phyloP scores from a whole-genome alignment of 2,888 invertebrate genomes.

The Tetrapedia diversipes region DNA sequence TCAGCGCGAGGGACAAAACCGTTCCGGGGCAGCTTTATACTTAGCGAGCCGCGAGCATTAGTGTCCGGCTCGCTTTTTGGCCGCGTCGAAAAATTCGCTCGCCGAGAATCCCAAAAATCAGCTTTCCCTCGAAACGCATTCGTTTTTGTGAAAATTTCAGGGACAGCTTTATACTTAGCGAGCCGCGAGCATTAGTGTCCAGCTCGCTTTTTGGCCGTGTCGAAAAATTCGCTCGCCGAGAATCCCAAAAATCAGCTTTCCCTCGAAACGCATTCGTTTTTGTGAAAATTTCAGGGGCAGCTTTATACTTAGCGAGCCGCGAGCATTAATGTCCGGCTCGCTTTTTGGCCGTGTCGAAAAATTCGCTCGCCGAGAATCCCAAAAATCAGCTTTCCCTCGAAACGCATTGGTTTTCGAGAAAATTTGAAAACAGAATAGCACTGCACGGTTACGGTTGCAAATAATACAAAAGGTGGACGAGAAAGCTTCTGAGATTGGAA shows the following conservation, averaged over 20 bases:
- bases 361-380: no score
- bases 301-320: constrained; percentile 57
- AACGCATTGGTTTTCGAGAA: no score
- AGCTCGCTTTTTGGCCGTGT: constrained; percentile 12
- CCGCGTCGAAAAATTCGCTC: constrained; percentile 8
- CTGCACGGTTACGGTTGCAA: no score
- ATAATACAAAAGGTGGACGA: no score
- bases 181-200: constrained; percentile 58
- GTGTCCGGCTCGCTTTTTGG: constrained; percentile 32
- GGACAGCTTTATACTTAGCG: constrained; percentile 54
- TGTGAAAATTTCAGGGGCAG: constrained; percentile 48
- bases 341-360: constrained; percentile 3
- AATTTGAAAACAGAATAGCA: no score
- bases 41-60: constrained; percentile 57
- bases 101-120: no score
- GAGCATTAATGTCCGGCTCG: constrained; percentile 48
- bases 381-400: no score
- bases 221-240: constrained; percentile 12
- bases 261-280: no score
- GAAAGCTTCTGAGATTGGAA: no score
- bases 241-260: no score
- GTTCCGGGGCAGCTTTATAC: constrained; percentile 57
- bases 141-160: no score
- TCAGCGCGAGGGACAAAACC: constrained; percentile 63
- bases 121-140: no score